phyloP scores from a whole-genome alignment of 2,888 invertebrate species.

The Conus canariensis region DNA sequence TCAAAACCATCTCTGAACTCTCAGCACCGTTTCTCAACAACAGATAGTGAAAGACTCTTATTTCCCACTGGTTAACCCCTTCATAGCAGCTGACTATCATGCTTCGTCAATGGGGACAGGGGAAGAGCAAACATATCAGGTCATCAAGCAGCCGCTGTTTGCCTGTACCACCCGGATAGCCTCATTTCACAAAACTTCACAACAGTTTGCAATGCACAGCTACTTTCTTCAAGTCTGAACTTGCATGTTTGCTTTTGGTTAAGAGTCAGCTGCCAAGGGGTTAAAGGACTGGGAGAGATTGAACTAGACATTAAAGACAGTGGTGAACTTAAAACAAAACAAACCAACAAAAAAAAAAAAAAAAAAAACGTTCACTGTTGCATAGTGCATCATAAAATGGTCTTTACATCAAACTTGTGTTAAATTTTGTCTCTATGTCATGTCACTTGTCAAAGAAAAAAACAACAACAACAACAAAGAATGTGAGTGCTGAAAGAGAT shows the following conservation, averaged over 20 bases:
- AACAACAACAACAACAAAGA: background rate
- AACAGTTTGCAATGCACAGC: too few species aligned
- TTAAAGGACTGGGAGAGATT: too few species aligned
- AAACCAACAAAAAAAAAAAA: background rate
- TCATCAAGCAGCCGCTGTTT: too few species aligned
- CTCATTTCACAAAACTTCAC: too few species aligned
- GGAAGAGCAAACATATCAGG: too few species aligned
- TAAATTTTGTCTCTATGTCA: background rate
- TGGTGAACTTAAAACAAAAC: background rate
- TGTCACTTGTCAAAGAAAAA: background rate
- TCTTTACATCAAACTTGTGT: background rate
- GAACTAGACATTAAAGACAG: too few species aligned
- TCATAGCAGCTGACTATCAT: too few species aligned
- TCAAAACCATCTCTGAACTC: background rate
- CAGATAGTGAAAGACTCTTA: constrained; percentile 6
- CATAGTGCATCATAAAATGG: background rate
- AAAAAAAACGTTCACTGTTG: background rate
- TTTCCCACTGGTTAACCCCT: background rate
- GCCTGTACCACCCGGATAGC: too few species aligned
- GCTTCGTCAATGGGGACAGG: too few species aligned
- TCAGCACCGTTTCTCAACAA: constrained; percentile 25
- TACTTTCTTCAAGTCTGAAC: too few species aligned
- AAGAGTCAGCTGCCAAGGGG: too few species aligned
- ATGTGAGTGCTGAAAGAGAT: background rate
- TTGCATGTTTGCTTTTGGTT: too few species aligned